These are phyloP conservation scores for Xestia sexstrigata DNA, from an alignment of 2,888 invertebrate genomes.

Conservation along the genomic window DNA sequence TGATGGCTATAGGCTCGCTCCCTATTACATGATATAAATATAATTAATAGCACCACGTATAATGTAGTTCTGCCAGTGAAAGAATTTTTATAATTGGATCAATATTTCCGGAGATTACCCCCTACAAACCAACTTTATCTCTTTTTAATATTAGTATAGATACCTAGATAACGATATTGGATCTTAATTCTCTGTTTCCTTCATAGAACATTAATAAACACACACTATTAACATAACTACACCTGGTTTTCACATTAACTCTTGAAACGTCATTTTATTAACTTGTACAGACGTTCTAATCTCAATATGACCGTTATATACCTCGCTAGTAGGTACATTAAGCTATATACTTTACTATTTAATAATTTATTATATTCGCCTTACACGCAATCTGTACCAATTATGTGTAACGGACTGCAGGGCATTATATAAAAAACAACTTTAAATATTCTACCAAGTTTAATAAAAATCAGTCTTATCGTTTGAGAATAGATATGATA, in stretches of 20 bases:
- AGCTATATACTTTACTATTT: slow-evolving; percentile 27
- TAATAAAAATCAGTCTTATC: slow-evolving; percentile 7
- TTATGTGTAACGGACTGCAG: slow-evolving; percentile 49
- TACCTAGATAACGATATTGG: neutral
- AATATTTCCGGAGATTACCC: too few relatives aligned
- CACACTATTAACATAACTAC: neutral
- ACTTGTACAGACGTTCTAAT: slow-evolving; percentile 41
- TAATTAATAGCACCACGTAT: too few relatives aligned
- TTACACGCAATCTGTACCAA: slow-evolving; percentile 59
- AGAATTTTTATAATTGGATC: too few relatives aligned
- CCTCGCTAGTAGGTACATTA: slow-evolving; percentile 14
- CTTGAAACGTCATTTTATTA: slow-evolving; percentile 42
- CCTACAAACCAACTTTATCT: too few relatives aligned
- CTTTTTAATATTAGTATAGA: too few relatives aligned
- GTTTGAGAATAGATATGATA: neutral
- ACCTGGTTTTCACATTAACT: slow-evolving; percentile 27
- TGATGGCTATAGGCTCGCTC: too few relatives aligned
- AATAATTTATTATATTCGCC: slow-evolving; percentile 58
- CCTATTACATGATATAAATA: too few relatives aligned
- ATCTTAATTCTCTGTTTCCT: neutral
- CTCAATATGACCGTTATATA: slow-evolving; percentile 26
- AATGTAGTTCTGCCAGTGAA: too few relatives aligned
- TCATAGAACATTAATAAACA: neutral
- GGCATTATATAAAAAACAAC: slow-evolving; percentile 40
- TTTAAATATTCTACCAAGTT: neutral